Base-by-base conservation (phyloP, 2,888 invertebrate genomes). In the Anthophora plumipes region DNA sequence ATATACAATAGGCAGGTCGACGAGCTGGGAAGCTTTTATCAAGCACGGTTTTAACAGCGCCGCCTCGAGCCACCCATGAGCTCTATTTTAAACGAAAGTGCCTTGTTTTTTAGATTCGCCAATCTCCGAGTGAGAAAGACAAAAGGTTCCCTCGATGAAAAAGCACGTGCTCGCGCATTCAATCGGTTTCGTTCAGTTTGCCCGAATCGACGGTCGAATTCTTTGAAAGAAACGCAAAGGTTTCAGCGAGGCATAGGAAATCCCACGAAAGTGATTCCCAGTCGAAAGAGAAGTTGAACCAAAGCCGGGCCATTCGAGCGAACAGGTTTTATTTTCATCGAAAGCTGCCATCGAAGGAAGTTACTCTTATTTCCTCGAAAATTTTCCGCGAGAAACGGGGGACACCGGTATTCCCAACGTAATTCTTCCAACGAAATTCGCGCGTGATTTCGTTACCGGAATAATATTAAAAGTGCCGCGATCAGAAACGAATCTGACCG, bases 291-390 rank as follows among this genome's bases (percentile, higher is more conserved):
- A n/a, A n/a, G n/a, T 20, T n/a, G 20, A 43, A 46, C 9, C 43
- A 6, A n/a, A 8, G 37, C 37, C 54, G 46, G 3, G 17, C 6
- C 55, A 43, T 41, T n/a, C 37, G 31, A 17, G 14, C 17, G 22
- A 41, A 31, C n/a, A 14, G 41, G 64, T 50, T 63, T 76, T 71
- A 57, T 71, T 57, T 64, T 73, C 50, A 57, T 37, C 72, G 55
- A n/a, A n/a, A n/a, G n/a, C n/a, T n/a, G n/a, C n/a, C n/a, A n/a
- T n/a, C 31, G 37, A 63, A 63, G 54, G 54, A 31, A 37, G 55
- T 46, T 55, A 55, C 31, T 43, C 57, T 66, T 59, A 39, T 64
- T 50, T 39, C 48, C n/a, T n/a, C 12, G 25, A 1, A 55, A 66
- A 59, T 22, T 64, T 57, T n/a, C n/a, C n/a, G n/a, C n/a, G n/a